Evolutionary conservation across 2,113 vertebrate species (phyloP).

Genomic region (Paedocypris sp.): DNA sequence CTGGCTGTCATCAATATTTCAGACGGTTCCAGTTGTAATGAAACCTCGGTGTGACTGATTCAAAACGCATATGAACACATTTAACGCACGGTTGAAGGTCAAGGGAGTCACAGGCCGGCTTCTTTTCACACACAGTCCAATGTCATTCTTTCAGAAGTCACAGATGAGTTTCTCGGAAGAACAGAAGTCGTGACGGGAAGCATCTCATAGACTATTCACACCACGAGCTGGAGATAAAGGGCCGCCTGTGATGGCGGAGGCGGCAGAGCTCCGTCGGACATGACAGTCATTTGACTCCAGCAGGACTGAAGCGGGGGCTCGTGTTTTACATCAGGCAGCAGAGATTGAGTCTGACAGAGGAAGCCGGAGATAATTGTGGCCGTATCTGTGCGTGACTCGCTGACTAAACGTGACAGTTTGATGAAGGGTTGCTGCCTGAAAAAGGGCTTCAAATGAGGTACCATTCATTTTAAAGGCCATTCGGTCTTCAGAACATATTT

Average conservation of each 20-base stretch:
- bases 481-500: background rate
- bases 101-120: too few relatives aligned
- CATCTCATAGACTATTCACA: background rate
- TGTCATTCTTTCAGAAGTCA: background rate
- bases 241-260: background rate
- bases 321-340: background rate
- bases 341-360: background rate
- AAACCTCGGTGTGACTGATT: too few relatives aligned
- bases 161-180: background rate
- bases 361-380: background rate
- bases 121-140: background rate
- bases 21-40: too few relatives aligned
- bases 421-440: background rate
- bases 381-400: background rate
- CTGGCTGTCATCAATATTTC: too few relatives aligned
- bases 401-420: background rate
- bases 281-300: constrained; percentile 16
- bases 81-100: too few relatives aligned
- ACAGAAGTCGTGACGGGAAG: background rate
- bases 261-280: background rate
- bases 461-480: background rate
- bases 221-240: background rate
- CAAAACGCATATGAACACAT: too few relatives aligned
- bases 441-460: background rate
- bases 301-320: background rate